Evolutionary conservation across 1,140 invertebrate species (phyloP).

Genomic region (Papilio dardanus): DNA sequence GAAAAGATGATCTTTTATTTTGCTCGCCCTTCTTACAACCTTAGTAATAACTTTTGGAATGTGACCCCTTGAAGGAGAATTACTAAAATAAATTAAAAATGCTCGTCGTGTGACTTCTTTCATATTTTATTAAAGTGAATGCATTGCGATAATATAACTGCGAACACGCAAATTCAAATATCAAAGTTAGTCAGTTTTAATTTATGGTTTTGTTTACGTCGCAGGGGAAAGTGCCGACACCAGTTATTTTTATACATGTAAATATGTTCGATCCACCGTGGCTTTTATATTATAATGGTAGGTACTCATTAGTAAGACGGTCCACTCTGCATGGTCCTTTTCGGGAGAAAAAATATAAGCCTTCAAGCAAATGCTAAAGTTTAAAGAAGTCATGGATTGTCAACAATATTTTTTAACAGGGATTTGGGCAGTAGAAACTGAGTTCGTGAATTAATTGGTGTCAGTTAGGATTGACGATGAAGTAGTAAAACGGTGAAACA

Average conservation of each 20-base stretch:
- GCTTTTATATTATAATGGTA: too few relatives aligned
- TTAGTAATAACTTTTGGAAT: slow-evolving; percentile 29
- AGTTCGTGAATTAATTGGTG: not conserved
- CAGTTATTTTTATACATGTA: too few relatives aligned
- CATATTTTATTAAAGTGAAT: not conserved
- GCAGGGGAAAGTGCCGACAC: too few relatives aligned
- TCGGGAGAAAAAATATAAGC: too few relatives aligned
- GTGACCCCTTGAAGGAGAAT: slow-evolving; percentile 36
- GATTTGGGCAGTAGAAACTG: not conserved
- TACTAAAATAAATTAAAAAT: slow-evolving; percentile 31
- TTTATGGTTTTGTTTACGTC: slow-evolving; percentile 5
- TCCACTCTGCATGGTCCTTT: too few relatives aligned
- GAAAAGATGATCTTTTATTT: slow-evolving; percentile 34
- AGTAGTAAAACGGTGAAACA: not conserved
- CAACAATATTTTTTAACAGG: not conserved
- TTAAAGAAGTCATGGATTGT: not conserved
- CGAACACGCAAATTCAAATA: not conserved
- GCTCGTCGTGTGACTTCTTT: not conserved
- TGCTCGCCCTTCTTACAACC: slow-evolving; percentile 31
- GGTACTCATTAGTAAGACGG: too few relatives aligned
- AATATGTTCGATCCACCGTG: too few relatives aligned
- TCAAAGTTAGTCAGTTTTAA: not conserved
- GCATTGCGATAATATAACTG: not conserved
- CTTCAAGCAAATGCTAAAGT: not conserved
- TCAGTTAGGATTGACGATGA: not conserved